Base-by-base conservation (phyloP, 2,888 invertebrate species). In the Lamellibrachia columna region DNA sequence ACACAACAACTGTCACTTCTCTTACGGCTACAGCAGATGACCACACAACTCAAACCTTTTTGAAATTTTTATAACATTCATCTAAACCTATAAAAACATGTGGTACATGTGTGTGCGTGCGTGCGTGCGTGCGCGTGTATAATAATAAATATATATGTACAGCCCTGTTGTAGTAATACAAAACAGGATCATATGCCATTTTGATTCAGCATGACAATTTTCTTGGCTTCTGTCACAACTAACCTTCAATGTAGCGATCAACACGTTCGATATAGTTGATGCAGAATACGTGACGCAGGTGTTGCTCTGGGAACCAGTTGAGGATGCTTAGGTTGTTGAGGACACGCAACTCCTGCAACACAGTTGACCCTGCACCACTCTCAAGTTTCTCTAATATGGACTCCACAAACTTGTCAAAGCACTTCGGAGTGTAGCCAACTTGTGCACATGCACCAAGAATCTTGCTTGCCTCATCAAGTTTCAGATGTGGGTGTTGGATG, bases 241-340 rank as follows among this genome's bases (percentile, higher is more conserved):
- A 90, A 94, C 94, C 93, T 75, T 94, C 94, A 90, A 94, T 93
- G 91, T 92, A 92, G 11, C 92, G 91, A 91, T 94, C 94, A 8
- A 94, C 58, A 92, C 92, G 92, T 90, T 94, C 93, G 55, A 94
- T 93, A 93, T 92, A 94, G 90, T 94, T 94, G n/a, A 94, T 91
- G 90, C 94, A 93, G 92, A 94, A 94, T 52, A 94, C 92, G 9
- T 93, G 90, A 1, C 92, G 92, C 55, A 94, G 92, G 91, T 92
- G n/a, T 3, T 58, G 52, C 60, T 94, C 94, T 3, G 94, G 94
- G 92, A 93, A 94, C 92, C 94, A 93, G 92, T 94, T 94, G 90
- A 94, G 92, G 3, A 92, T 55, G 92, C 93, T 92, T 55, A 94
- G 93, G 91, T 93, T 92, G 90, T 92, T 90, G 28, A 93, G 92